phyloP scores from a whole-genome alignment of 2,888 invertebrate genomes.

The Heliothis peltigera region DNA sequence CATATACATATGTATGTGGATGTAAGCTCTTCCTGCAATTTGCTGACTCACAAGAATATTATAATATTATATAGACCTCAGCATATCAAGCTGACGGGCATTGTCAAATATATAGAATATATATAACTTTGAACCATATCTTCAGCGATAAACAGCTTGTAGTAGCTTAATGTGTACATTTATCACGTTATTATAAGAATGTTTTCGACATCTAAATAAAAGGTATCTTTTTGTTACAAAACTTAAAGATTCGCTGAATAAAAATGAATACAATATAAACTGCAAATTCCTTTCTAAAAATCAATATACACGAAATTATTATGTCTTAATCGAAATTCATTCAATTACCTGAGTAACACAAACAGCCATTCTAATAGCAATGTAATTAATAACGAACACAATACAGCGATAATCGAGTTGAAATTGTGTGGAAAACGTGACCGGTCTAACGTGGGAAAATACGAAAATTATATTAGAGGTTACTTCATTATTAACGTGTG shows the following conservation, averaged over 20 bases:
- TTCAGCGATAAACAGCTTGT: no score
- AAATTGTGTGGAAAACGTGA: constrained; percentile 18
- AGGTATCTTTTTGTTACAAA: not conserved
- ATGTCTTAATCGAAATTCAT: constrained; percentile 5
- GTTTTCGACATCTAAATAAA: not conserved
- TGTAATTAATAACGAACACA: constrained; percentile 3
- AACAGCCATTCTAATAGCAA: not conserved
- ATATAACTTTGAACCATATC: no score
- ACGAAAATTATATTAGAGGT: not conserved
- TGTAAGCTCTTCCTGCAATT: no score
- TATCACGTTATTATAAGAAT: no score
- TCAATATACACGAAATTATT: constrained; percentile 10
- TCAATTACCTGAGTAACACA: not conserved
- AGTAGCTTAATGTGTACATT: no score
- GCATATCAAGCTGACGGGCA: no score
- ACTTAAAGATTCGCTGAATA: not conserved
- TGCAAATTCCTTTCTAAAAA: constrained; percentile 8
- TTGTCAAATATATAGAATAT: no score
- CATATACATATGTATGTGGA: no score
- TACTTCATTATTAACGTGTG: not conserved
- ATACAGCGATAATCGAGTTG: constrained; percentile 6
- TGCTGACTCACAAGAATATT: no score
- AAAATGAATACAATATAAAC: not conserved
- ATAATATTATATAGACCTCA: no score
- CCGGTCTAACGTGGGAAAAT: not conserved